Evolutionary conservation across 1,140 invertebrate genomes (phyloP), one percentile per base, ranked within the genome.

Genomic region (Campodea augens): DNA sequence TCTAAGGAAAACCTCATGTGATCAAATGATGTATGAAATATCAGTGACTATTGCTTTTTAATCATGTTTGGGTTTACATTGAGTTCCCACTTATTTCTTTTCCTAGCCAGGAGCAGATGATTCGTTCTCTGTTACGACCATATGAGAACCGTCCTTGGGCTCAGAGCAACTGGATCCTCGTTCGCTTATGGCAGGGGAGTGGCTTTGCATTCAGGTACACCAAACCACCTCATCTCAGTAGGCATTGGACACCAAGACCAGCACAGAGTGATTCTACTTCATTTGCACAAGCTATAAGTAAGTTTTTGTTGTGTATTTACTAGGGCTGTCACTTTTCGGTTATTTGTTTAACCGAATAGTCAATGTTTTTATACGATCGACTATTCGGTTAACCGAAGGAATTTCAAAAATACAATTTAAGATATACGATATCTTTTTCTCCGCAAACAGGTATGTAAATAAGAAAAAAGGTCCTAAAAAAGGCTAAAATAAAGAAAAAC

Each of bases 101-200:
- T 44, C 52, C 41, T 66, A 76, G 55, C 44, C 71, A 73, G 49
- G 56, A 68, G 36, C 65, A 61, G 5, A 70, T 86, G 62, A 69
- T 84, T 0, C 67, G 68, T 15, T 72, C 74, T 47, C 58, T 87
- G 20, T 60, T 85, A 7, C 69, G 73, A 18, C 82, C 83, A 1
- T 86, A 85, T 56, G 81, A 86, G 55, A 82, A 81, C 53, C 64
- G 81, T 24, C 78, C 81, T 0, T 87, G 83, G 83, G 82, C 81
- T 0, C 81, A 87, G 52, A 82, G 78, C 24, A 87, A 87, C 61
- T 87, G 82, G 78, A 74, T 87, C 38, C 59, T 89, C 4, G 73
- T 86, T 4, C 64, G 82, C 45, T 79, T 88, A 51, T 89, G 84
- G 84, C 72, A 85, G 60, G 84, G 84, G 1, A 69, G 75, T 55